phyloP scores from a whole-genome alignment of 23 tunicate species.

The Oikopleura dioica region DNA sequence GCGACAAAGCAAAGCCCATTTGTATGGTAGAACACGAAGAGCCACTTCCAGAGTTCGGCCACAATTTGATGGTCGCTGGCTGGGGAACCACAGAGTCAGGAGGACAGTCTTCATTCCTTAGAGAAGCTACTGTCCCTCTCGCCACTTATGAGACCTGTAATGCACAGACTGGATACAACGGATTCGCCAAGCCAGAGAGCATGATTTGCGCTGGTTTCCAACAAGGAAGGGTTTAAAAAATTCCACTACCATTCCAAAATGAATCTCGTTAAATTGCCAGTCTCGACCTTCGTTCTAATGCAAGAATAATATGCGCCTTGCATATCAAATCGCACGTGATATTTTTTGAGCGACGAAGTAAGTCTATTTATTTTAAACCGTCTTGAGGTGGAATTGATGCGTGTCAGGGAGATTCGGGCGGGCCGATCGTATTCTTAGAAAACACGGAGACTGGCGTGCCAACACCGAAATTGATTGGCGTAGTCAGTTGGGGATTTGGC shows the following conservation, averaged over 20 bases:
- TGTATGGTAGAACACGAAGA: slow-evolving; percentile 3
- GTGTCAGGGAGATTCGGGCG: not conserved
- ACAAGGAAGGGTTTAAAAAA: too few species aligned
- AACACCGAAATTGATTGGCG: not conserved
- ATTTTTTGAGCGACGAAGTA: too few species aligned
- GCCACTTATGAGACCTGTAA: not conserved
- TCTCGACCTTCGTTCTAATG: too few species aligned
- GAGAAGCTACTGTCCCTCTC: not conserved
- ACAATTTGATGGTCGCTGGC: not conserved
- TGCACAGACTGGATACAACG: not conserved
- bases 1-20: not conserved
- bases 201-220: not conserved
- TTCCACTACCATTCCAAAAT: too few species aligned
- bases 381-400: not conserved
- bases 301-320: too few species aligned
- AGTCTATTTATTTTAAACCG: not conserved
- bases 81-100: not conserved
- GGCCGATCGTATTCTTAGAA: not conserved
- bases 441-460: not conserved
- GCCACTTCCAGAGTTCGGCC: not conserved
- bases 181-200: not conserved
- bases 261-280: too few species aligned
- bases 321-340: too few species aligned
- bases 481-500: not conserved
- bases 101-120: not conserved